phyloP scores from a whole-genome alignment of 2,888 invertebrate species.

The Drosophila tanythrix region DNA sequence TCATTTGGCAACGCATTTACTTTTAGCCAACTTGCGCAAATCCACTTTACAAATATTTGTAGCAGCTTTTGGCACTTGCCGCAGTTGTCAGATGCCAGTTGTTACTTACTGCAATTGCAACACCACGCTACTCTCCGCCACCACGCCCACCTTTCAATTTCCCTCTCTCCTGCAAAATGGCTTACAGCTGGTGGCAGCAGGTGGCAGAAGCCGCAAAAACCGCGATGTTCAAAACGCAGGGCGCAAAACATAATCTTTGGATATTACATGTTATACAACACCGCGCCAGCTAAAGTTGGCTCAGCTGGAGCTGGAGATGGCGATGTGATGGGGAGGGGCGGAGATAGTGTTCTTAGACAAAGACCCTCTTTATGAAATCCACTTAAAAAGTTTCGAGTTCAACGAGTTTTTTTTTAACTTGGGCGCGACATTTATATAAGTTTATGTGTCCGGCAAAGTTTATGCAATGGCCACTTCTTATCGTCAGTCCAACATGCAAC shows the following conservation, averaged over 20 bases:
- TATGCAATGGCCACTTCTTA: constrained; percentile 53
- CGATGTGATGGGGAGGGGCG: not conserved
- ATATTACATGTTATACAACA: constrained; percentile 71
- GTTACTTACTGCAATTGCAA: constrained; percentile 49
- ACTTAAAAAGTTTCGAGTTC: constrained; percentile 74
- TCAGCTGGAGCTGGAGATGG: not conserved
- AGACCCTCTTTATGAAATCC: constrained; percentile 64
- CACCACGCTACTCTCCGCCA: constrained; percentile 45
- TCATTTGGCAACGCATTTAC: constrained; percentile 65
- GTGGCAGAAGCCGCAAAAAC: constrained; percentile 59
- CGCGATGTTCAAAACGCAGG: constrained; percentile 42
- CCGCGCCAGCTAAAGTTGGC: constrained; percentile 16
- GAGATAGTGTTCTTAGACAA: constrained; percentile 21
- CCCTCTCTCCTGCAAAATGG: constrained; percentile 13
- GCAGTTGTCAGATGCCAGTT: constrained; percentile 57
- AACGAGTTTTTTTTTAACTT: constrained; percentile 41
- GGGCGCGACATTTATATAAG: constrained; percentile 63
- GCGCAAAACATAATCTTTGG: constrained; percentile 69
- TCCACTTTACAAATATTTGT: constrained; percentile 77
- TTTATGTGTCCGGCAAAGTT: constrained; percentile 65
- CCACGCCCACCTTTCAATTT: constrained; percentile 9
- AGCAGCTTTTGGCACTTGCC: constrained; percentile 62
- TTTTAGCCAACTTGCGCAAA: constrained; percentile 65
- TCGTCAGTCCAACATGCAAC: constrained; percentile 34
- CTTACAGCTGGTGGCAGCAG: constrained; percentile 51